Base-by-base conservation (phyloP, 2,888 invertebrate species). In the Tyria jacobaeae region DNA sequence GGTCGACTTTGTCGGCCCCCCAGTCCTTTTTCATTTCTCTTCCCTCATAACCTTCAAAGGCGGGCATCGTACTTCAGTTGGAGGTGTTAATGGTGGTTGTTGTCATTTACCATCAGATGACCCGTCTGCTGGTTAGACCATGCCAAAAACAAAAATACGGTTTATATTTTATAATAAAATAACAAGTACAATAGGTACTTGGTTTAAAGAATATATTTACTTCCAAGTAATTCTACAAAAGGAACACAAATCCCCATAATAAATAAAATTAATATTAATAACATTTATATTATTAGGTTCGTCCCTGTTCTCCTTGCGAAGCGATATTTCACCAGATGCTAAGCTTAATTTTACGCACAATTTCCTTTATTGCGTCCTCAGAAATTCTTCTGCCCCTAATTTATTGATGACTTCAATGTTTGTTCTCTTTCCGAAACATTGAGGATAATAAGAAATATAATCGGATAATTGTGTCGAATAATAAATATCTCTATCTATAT, bases 331-430 rank as follows among this genome's bases (percentile, higher is more conserved):
- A 76, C 60, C 37, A 64, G 14, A 74, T 73, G 72, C 76, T 68
- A 48, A 60, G 71, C 76, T 75, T 84, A 81, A 84, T 84, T 83
- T 84, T 77, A 79, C 83, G 82, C 76, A 68, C 82, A 83, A 83
- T 84, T 82, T 78, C 64, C 75, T 83, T 82, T 81, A 82, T 83
- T 83, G 73, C 74, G 64, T 68, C 35, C 60, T 74, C 76, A 70
- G 69, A 75, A 78, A 69, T 69, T 71, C 66, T 75, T 73, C 68
- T 73, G 68, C 56, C 67, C 66, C 59, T 79, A 60, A 55, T 55
- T 55, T 81, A 83, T 77, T 71, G 80, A 80, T 75, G 78, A 73
- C 71, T 62, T 70, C 25, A 66, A 66, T 39, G 63, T 51, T 60
- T 62, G 51, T 55, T 54, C 57, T 66, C 55, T 52, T 55, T 9